Evolutionary conservation across 2,797 vertebrate genomes (phyloP).

Genomic region (Aulostomus chinensis): DNA sequence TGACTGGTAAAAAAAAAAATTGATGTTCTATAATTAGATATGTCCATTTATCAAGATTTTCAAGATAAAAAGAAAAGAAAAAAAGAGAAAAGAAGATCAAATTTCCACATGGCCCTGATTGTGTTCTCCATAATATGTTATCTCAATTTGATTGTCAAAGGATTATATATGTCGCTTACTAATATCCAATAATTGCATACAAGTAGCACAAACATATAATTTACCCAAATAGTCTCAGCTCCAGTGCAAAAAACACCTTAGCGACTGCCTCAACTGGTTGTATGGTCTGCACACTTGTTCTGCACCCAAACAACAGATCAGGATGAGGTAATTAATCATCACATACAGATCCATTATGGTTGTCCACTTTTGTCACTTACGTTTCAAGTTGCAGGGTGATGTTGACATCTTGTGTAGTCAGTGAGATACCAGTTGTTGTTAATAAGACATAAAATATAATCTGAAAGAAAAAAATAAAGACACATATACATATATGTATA

Average conservation of each 20-base stretch:
- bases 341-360: neutral
- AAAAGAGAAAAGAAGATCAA: too few species aligned
- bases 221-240: slow-evolving; percentile 88
- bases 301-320: slow-evolving; percentile 52
- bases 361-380: slow-evolving; percentile 68
- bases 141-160: too few species aligned
- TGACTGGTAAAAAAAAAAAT: slow-evolving; percentile 68
- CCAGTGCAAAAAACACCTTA: slow-evolving; percentile 89
- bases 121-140: too few species aligned
- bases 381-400: slow-evolving; percentile 87
- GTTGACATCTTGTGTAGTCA: slow-evolving; percentile 84
- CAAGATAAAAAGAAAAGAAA: too few species aligned
- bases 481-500: neutral
- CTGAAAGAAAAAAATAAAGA: slow-evolving; percentile 61
- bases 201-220: slow-evolving; percentile 41
- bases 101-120: too few species aligned
- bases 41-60: too few species aligned
- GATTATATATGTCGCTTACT: too few species aligned
- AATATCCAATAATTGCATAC: neutral
- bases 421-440: slow-evolving; percentile 83
- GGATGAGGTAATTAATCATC: neutral
- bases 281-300: slow-evolving; percentile 89
- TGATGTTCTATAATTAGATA: too few species aligned
- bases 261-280: slow-evolving; percentile 80
- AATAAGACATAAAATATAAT: slow-evolving; percentile 88